Base-by-base conservation (phyloP, 2,888 invertebrate species). In the Agrypnus murinus region DNA sequence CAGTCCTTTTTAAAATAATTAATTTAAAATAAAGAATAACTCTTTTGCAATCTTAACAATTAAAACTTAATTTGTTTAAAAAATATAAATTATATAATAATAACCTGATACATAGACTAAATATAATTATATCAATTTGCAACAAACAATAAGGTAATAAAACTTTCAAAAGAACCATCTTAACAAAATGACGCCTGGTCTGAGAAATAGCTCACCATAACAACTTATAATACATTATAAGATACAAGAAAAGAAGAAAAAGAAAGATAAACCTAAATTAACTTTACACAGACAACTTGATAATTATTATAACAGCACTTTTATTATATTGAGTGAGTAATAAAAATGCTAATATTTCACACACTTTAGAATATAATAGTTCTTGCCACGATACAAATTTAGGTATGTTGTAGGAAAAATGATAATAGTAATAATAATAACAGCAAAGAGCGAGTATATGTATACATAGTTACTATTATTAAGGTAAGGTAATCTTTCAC, bases 261-360 rank as follows among this genome's bases (percentile, higher is more conserved):
- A 25, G 5, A 65, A 64, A 59, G 48, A 48, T 59, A 48, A 50
- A 59, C 36, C 59, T 50, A 59, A 66, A 66, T 66, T 66, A 66
- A 50, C 66, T 59, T 31, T 25, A 5, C 14, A 50, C 14, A 50
- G 58, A 66, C 66, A 66, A 66, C 38, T 55, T 67, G 67, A 67
- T 67, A 59, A 67, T 67, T 67, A 67, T 67, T 67, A 67, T 67
- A 67, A 67, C 67, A 67, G 67, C 60, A 67, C 67, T 55, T 60
- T 62, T 60, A 67, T n/a, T n/a, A n/a, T n/a, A n/a, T 67, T 59
- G 67, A 38, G 62, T 40, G n/a, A n/a, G 53, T 62, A 62, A 67
- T 67, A 55, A 60, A 67, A 67, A 67, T 62, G 60, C 38, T 67
- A 67, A 67, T 67, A 67, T 40, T 67, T 67, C 67, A 67, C 67